Conservation (phyloP, 2,888 invertebrate species). For the Caenorhabditis afra region DNA sequence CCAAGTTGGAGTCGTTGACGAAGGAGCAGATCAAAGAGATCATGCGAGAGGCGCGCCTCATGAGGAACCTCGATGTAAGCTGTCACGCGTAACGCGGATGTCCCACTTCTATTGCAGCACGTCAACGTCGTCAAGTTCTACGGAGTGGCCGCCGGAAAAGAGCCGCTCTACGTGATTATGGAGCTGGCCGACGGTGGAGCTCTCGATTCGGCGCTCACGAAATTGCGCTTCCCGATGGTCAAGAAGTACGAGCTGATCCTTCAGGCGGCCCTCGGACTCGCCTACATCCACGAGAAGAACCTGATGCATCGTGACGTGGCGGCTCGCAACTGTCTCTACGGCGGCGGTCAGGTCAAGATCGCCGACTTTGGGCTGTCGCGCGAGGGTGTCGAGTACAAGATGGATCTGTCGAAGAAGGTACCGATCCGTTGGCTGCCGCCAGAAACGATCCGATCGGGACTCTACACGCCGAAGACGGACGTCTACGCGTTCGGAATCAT, state of each 20-base stretch:
- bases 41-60: slow-evolving; percentile 71
- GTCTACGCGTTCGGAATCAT: slow-evolving; percentile 64
- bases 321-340: slow-evolving; percentile 62
- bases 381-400: slow-evolving; percentile 32
- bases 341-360: slow-evolving; percentile 56
- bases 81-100: too few species aligned
- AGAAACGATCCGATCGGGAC: slow-evolving; percentile 48
- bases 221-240: slow-evolving; percentile 41
- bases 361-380: slow-evolving; percentile 61
- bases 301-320: slow-evolving; percentile 59
- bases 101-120: too few species aligned
- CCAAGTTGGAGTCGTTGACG: slow-evolving; percentile 65
- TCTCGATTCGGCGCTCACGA: slow-evolving; percentile 65
- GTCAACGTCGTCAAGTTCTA: slow-evolving; percentile 67
- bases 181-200: slow-evolving; percentile 65
- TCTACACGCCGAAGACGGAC: slow-evolving; percentile 62
- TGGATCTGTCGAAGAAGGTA: slow-evolving; percentile 49
- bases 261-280: slow-evolving; percentile 65
- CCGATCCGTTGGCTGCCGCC: slow-evolving; percentile 66
- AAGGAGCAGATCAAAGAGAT: slow-evolving; percentile 72
- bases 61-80: slow-evolving; percentile 62
- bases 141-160: slow-evolving; percentile 66
- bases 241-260: slow-evolving; percentile 66
- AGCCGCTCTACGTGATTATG: slow-evolving; percentile 71
- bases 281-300: slow-evolving; percentile 62